Evolutionary conservation across 2,888 invertebrate species (phyloP), one percentile per base, ranked within the genome.

Genomic region (Cyaniris semiargus): DNA sequence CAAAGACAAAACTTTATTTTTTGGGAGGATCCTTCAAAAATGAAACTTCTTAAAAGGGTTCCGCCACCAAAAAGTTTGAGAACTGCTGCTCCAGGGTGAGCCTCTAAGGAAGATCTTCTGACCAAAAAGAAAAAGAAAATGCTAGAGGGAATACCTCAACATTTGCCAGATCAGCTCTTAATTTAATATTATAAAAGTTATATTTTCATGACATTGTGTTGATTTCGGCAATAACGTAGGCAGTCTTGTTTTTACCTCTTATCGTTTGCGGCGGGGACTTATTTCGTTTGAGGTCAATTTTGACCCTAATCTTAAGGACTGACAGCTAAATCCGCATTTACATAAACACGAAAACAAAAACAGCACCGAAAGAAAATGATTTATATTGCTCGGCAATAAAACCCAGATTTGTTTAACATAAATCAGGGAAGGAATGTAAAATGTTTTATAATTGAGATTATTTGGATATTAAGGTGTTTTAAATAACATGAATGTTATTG

Each of bases 251-350:
- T 38, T 53, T 53, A 53, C 72, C 23, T 44, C 48, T 53, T 23
- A 74, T 48, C 18, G 48, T 74, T 38, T n/a, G 74, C 53, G 48
- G 27, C 74, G 15, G 15, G 18, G 66, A 23, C 74, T 53, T 72
- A 48, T 72, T 72, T 74, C 27, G 44, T 15, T 48, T 48, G 31
- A 27, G 74, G 74, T 74, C 74, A 74, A 48, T 53, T 74, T 44
- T 48, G 74, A 48, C 74, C 74, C 74, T 74, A 53, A 74, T 74
- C 48, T 74, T 74, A 74, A 74, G 74, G 74, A 48, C 74, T 74
- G 74, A 74, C 74, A 74, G 74, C 74, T 15, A 27, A 53, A 74
- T 53, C 27, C 74, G 53, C 48, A 74, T 74, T 74, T 27, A 48
- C 44, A 53, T 44, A 18, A 74, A 53, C 53, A 53, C 27, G 44